Evolutionary conservation across 2,888 invertebrate species (phyloP).

Genomic region (Portevinia maculata): DNA sequence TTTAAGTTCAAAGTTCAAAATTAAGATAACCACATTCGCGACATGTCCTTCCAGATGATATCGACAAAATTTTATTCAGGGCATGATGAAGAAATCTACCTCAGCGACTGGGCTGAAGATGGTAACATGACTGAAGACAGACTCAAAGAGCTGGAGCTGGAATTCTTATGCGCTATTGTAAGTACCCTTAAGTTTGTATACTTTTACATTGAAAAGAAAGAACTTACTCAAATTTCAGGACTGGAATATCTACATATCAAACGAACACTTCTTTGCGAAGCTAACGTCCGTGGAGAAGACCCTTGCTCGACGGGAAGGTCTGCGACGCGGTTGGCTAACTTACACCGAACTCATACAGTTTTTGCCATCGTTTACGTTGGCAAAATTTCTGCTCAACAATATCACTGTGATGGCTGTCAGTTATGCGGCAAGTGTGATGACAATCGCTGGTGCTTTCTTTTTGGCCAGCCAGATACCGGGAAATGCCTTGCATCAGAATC

Average conservation of each 20-base stretch:
- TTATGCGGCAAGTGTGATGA: conserved; percentile 82
- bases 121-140: conserved; percentile 89
- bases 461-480: conserved; percentile 84
- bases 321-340: conserved; percentile 90
- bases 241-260: conserved; percentile 93
- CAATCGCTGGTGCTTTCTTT: conserved; percentile 83
- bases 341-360: conserved; percentile 89
- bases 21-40: too few species aligned
- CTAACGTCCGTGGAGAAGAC: conserved; percentile 87
- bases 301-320: conserved; percentile 89
- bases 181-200: conserved; percentile 81
- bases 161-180: conserved; percentile 95
- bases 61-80: conserved; percentile 98
- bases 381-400: conserved; percentile 80
- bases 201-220: conserved; percentile 23
- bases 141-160: conserved; percentile 92
- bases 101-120: conserved; percentile 96
- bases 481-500: conserved; percentile 80
- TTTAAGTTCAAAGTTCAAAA: too few species aligned
- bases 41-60: conserved; percentile 92
- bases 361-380: conserved; percentile 80
- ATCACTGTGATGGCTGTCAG: conserved; percentile 81
- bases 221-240: conserved; percentile 83
- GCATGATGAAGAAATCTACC: conserved; percentile 92
- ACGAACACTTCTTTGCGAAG: conserved; percentile 89